Conservation (phyloP, 2,888 invertebrate species). For the Sesia bembeciformis region DNA sequence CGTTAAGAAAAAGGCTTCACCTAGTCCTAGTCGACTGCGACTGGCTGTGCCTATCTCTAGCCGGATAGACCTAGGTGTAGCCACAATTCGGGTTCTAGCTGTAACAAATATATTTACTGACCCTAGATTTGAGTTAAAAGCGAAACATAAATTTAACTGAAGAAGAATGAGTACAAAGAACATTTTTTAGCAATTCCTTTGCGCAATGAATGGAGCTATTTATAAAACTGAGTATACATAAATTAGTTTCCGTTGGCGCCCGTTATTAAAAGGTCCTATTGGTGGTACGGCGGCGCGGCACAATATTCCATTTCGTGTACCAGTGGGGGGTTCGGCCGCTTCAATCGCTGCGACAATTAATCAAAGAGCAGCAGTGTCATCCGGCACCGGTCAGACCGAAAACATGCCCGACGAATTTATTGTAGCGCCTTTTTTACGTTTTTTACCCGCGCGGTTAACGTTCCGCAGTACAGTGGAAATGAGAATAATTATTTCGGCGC, state of each 20-base stretch:
- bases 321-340: slow-evolving; percentile 67
- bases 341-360: slow-evolving; percentile 70
- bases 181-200: not conserved
- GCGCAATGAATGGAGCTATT: not conserved
- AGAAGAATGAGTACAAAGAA: too few relatives aligned
- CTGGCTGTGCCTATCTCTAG: too few relatives aligned
- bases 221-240: slow-evolving; percentile 10
- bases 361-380: slow-evolving; percentile 72
- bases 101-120: too few relatives aligned
- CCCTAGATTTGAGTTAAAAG: too few relatives aligned
- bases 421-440: slow-evolving; percentile 27
- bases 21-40: too few relatives aligned
- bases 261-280: slow-evolving; percentile 60
- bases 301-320: slow-evolving; percentile 68
- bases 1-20: too few relatives aligned
- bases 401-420: slow-evolving; percentile 46
- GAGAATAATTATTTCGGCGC: not conserved
- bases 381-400: slow-evolving; percentile 48
- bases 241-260: slow-evolving; percentile 56
- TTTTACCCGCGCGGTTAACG: slow-evolving; percentile 17
- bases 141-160: too few relatives aligned
- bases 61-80: too few relatives aligned
- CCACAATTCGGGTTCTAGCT: too few relatives aligned
- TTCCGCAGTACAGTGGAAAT: slow-evolving; percentile 11
- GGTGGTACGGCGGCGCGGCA: slow-evolving; percentile 24